Base-by-base conservation (phyloP, 1,140 invertebrate species). In the Drosophila fuyamai region DNA sequence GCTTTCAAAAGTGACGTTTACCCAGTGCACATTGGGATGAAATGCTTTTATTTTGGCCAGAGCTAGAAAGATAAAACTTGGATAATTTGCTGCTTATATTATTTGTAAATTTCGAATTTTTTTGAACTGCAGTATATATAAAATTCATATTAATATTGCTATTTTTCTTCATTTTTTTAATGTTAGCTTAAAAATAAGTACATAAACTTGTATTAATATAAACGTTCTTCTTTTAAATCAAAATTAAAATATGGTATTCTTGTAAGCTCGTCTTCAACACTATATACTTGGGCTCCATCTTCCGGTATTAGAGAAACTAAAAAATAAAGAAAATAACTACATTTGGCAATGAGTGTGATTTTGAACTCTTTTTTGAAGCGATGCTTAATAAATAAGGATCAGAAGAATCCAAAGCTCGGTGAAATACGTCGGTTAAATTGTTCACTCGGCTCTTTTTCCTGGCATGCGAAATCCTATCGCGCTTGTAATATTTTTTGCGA, bases 311-410 rank as follows among this genome's bases (percentile, higher is more conserved):
- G 23, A 23, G 50, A 36, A 41, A n/a, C 16, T 54, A 47, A 54
- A 14, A 62, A n/a, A n/a, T n/a, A n/a, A n/a, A n/a, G n/a, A n/a
- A n/a, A 61, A 61, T 61, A 61, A 50, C 46, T 61, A 51, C 38
- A 40, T 7, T 40, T 41, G 46, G 18, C 32, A 32, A 29, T 29
- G 9, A 16, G 8, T 51, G 40, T 54, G 50, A 41, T 54, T 62
- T 62, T 44, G 27, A 62, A 36, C 35, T 44, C 50, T 54, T 54
- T 53, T 40, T 62, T 62, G 12, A 4, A 53, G 38, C 36, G 40
- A 58, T 32, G 23, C 23, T 23, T 23, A 4, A 23, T 23, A 23
- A 23, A 4, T 4, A 23, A 23, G 23, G 23, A 23, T 23, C 23
- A 4, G 3, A 23, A 23, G 23, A 23, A 23, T 23, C 23, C 23